These are phyloP conservation scores for Micrasema longulum DNA, from an alignment of 1,140 invertebrate species.

Conservation along the genomic window DNA sequence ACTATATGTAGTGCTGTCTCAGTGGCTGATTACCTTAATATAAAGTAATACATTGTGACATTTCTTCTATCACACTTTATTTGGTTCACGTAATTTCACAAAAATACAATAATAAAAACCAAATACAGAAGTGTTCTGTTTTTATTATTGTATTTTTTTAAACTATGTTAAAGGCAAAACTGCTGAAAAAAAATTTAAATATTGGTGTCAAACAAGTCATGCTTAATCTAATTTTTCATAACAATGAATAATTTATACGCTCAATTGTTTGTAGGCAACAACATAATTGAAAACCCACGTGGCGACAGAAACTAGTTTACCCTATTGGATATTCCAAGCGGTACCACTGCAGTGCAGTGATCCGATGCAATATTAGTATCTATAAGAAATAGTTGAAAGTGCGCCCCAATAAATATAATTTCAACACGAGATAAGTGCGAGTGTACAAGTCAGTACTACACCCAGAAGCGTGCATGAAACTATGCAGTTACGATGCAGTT, in stretches of 20 bases:
- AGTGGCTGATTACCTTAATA: no score
- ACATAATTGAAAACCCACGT: not conserved
- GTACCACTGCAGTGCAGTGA: no score
- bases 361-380: not conserved
- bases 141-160: not conserved
- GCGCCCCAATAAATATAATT: not conserved
- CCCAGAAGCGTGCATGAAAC: constrained; percentile 17
- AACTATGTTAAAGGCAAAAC: not conserved
- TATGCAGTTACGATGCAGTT: constrained; percentile 15
- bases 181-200: not conserved
- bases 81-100: no score
- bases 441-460: not conserved
- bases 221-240: not conserved
- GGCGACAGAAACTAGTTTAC: not conserved
- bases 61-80: no score
- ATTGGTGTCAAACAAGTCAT: not conserved
- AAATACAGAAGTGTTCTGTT: not conserved
- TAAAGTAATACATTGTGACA: no score
- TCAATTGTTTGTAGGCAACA: not conserved
- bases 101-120: no score
- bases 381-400: not conserved
- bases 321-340: not conserved
- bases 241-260: not conserved
- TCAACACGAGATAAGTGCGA: constrained; percentile 4
- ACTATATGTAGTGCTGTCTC: no score